phyloP scores from a whole-genome alignment of 2,888 invertebrate species.

The Lycocerus yunnanus region DNA sequence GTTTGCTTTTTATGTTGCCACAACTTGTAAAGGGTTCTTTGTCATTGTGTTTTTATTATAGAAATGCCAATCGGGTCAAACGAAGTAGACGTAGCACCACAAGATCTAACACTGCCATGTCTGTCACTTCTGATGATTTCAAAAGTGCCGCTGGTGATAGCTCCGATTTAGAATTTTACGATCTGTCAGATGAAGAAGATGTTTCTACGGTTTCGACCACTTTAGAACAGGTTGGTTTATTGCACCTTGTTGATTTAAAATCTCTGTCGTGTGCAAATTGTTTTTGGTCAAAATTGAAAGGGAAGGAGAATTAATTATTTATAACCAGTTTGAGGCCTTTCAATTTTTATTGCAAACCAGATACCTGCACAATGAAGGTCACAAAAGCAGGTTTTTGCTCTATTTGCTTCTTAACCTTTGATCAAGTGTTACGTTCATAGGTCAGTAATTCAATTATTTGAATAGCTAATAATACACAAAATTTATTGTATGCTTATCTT shows the following conservation, averaged over 20 bases:
- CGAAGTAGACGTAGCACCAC: conserved; percentile 15
- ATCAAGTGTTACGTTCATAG: background rate
- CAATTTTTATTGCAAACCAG: background rate
- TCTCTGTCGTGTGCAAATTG: background rate
- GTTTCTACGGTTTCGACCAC: conserved; percentile 16
- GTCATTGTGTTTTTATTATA: conserved; percentile 9
- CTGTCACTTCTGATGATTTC: conserved; percentile 47
- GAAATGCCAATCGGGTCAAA: conserved; percentile 13
- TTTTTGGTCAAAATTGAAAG: background rate
- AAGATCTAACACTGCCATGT: conserved; percentile 19
- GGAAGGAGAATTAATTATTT: background rate
- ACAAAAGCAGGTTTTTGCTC: background rate
- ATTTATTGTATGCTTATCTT: background rate
- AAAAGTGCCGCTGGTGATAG: conserved; percentile 49
- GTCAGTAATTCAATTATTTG: background rate
- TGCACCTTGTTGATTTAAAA: background rate
- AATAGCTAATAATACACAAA: background rate
- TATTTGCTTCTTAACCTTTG: background rate
- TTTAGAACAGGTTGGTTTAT: conserved; percentile 11
- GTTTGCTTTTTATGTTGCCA: background rate
- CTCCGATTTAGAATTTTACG: conserved; percentile 54
- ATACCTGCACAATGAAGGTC: background rate
- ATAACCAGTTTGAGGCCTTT: background rate
- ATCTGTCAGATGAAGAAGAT: conserved; percentile 51
- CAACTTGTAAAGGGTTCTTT: background rate